Conservation (phyloP, 2,888 invertebrate species). For the Argyra leucocephala region DNA sequence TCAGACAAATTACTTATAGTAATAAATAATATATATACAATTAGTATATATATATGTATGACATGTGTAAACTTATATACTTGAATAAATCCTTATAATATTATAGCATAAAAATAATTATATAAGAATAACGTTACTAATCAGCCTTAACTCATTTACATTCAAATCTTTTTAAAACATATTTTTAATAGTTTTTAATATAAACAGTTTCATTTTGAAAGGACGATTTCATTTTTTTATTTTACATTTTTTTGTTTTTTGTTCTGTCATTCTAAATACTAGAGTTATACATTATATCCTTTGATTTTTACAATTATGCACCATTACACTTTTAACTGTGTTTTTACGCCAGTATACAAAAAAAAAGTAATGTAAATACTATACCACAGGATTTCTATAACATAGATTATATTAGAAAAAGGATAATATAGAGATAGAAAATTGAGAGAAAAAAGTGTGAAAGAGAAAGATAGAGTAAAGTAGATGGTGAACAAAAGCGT, state of each 20-base stretch:
- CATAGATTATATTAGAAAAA: not conserved
- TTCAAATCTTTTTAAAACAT: not conserved
- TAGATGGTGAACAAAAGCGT: not conserved
- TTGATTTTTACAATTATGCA: not conserved
- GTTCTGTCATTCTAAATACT: not conserved
- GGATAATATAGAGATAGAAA: not conserved
- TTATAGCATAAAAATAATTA: slow-evolving; percentile 5
- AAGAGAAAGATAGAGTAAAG: not conserved
- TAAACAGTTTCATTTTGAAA: no score
- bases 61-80: no score
- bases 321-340: not conserved
- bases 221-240: not conserved
- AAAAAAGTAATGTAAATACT: no score
- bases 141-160: not conserved
- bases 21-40: no score
- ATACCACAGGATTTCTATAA: not conserved
- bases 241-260: not conserved
- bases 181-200: not conserved
- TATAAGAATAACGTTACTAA: not conserved
- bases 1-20: not conserved
- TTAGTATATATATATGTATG: no score
- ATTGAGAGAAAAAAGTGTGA: not conserved
- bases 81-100: not conserved
- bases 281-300: not conserved
- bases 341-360: not conserved